A percentile compares a stretch with the other conserved stretches of the same genome.
phyloP scores from a whole-genome alignment of 2,797 vertebrate species.

The Corythornis leucogaster region DNA sequence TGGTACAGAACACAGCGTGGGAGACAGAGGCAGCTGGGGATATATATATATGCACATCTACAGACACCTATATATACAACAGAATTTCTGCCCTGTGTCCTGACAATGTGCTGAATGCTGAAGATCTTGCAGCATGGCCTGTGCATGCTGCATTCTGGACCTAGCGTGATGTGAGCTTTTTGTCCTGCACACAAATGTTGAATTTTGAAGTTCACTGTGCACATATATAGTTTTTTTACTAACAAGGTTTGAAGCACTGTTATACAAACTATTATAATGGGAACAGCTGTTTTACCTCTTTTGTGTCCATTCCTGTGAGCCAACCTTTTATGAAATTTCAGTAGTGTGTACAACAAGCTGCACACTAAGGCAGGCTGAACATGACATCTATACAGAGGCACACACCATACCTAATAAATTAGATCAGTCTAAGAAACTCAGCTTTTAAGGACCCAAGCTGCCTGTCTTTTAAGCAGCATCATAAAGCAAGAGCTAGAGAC shows the following conservation, averaged over 20 bases:
- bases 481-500: neutral
- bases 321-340: slow-evolving; percentile 32
- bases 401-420: slow-evolving; percentile 27
- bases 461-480: neutral
- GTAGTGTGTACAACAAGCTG: neutral
- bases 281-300: slow-evolving; percentile 17
- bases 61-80: neutral
- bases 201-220: neutral
- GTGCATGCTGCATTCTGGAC: neutral
- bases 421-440: slow-evolving; percentile 5
- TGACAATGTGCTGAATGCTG: neutral
- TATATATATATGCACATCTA: neutral
- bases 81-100: neutral
- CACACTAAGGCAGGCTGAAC: slow-evolving; percentile 27
- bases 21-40: neutral
- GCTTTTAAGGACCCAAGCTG: neutral
- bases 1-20: neutral
- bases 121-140: neutral
- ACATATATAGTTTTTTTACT: neutral
- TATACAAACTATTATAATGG: slow-evolving; percentile 25
- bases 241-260: neutral
- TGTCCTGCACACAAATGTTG: neutral
- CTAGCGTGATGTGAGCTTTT: neutral
- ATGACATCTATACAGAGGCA: slow-evolving; percentile 23
- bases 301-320: neutral